Base-by-base conservation (phyloP, 2,888 invertebrate genomes). In the Hypselothyrea guttata region DNA sequence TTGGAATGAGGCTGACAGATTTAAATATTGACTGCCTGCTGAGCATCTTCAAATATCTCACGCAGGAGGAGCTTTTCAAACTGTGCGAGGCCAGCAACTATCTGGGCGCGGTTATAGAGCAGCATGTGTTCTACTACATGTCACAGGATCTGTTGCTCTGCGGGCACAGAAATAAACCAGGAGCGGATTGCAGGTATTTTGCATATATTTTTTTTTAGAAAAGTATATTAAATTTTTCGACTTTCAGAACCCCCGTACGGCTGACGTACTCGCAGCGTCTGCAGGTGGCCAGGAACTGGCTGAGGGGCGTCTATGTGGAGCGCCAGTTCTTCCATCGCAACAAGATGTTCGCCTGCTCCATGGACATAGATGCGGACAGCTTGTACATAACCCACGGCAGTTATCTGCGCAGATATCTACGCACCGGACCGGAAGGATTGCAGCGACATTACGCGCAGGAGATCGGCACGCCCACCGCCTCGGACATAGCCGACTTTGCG, bases 351-450 rank as follows among this genome's bases (percentile, higher is more conserved):
- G 90, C 92, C 79, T 92, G 93, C 35, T 92, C 92, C 90, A 71
- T 93, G 7, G 88, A 90, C 42, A 73, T 93, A 30, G 91, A 91
- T 7, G 87, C 87, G 0, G 88, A 92, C 13, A 79, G 81, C 27
- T 69, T 93, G 0, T 93, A 92, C 90, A 90, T 92, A 63, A 91
- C 92, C 38, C 90, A 91, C 70, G 91, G 91, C 3, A 74, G 81
- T 15, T 88, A 86, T 53, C 60, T 90, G 18, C 82, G 89, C 2
- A 81, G 86, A 38, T 84, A 90, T 49, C 74, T 66, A 9, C 82
- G 90, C 1, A 22, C 61, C 9, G 69, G 76, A 70, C 44, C 87
- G 88, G 85, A 89, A 59, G 69, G 88, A 30, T 49, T 91, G 64
- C 82, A 87, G 68, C 77, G 88, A 67, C 79, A 87, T 34, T 81